Evolutionary conservation across 2,797 vertebrate genomes (phyloP), one percentile per base, ranked within the genome.

Genomic region (Rhodeus uyekii): DNA sequence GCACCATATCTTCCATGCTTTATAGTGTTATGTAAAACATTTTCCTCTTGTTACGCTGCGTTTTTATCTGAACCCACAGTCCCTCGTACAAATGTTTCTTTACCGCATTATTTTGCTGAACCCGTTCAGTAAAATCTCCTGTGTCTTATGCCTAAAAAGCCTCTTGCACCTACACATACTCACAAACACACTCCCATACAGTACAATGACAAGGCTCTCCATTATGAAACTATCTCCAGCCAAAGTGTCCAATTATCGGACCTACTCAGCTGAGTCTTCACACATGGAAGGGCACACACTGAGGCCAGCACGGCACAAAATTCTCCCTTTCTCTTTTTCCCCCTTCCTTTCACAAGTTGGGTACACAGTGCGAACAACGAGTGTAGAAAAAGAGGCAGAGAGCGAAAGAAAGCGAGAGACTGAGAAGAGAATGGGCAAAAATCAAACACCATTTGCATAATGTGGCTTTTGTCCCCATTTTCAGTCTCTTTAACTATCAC

Each of bases 401-500:
- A 80, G 69, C 6, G 48, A 77, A 69, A 80, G 79, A 78, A 81
- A 48, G 87, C 80, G 79, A 85, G 44, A 80, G 80, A 89, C 89
- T 82, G 72, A 84, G 77, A 76, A 80, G 80, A 87, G 83, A 77
- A 80, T 84, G 87, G 88, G 87, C 78, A 76, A 88, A 90, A 93
- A 94, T 94, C 90, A 93, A 92, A 93, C 90, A 84, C 84, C 87
- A 92, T 92, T 93, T 92, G 91, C 91, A 93, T 93, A 91, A 89
- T 85, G 90, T 88, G 86, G 87, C 88, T 90, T 93, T 92, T 94
- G 92, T 93, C 91, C 91, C 87, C 89, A 83, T 89, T 91, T 85
- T 90, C 88, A 88, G 88, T 90, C 89, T 91, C 89, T 91, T 92
- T 92, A 92, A 91, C 91, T 91, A 88, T 87, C 89, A 90, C 86